Percentiles rank a stretch among this genome's conserved stretches.
These are phyloP conservation scores for Zapornia atra DNA, from an alignment of 2,113 vertebrate genomes.

Conservation along the genomic window DNA sequence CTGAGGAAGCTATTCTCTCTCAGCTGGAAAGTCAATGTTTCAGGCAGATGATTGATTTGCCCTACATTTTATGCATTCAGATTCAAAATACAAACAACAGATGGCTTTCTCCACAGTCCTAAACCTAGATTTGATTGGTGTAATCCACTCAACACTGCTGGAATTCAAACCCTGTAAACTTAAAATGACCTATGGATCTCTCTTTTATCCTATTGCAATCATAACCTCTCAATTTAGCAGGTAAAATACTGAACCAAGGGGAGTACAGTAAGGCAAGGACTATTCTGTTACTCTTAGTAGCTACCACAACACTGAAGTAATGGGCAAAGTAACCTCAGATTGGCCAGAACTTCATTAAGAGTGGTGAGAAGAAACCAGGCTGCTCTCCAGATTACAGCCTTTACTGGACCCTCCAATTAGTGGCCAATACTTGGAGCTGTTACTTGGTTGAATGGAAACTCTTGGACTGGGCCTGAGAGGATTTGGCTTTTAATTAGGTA, in stretches of 20 bases:
- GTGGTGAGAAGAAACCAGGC: conserved; percentile 72
- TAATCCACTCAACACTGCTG: conserved; percentile 79
- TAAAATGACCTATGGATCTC: not conserved
- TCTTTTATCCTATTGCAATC: not conserved
- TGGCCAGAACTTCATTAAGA: conserved; percentile 57
- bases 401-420: conserved; percentile 38
- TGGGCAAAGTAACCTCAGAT: conserved; percentile 25
- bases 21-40: conserved; percentile 37
- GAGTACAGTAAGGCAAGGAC: not conserved
- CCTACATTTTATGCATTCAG: conserved; percentile 52
- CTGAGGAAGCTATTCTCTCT: conserved; percentile 37
- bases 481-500: conserved; percentile 83
- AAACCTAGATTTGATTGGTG: conserved; percentile 78
- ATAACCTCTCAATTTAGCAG: not conserved
- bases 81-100: conserved; percentile 78
- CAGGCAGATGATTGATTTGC: conserved; percentile 34
- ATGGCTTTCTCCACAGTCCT: conserved; percentile 76
- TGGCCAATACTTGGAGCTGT: not conserved
- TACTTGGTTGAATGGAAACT: conserved; percentile 54
- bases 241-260: not conserved
- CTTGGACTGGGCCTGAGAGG: conserved; percentile 68
- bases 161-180: conserved; percentile 66
- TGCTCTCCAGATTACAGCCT: conserved; percentile 65
- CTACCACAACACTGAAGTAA: not conserved
- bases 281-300: conserved; percentile 2